Evolutionary conservation across 2,797 vertebrate genomes (phyloP).

Genomic region (Odontamblyopus lacepedii): DNA sequence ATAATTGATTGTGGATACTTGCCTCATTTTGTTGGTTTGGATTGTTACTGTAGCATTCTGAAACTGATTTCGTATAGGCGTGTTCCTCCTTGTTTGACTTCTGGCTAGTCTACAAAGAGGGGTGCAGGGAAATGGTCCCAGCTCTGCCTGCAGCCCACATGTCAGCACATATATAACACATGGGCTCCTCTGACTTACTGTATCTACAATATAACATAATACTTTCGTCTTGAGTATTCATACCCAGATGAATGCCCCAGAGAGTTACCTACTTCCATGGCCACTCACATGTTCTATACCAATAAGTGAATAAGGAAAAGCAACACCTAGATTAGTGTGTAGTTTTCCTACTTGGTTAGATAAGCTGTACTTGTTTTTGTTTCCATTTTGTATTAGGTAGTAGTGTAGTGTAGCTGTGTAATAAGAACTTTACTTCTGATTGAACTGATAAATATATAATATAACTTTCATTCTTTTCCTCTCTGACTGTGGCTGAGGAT

Average conservation of each 20-base stretch:
- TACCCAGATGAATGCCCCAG: background rate
- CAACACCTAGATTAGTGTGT: too few species aligned
- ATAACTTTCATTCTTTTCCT: slow-evolving; percentile 4
- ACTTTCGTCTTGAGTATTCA: background rate
- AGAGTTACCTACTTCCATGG: background rate
- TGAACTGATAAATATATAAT: background rate
- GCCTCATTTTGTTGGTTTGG: too few species aligned
- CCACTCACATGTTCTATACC: too few species aligned
- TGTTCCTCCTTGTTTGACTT: background rate
- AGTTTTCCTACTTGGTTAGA: too few species aligned
- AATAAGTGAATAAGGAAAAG: too few species aligned
- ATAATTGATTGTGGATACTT: background rate
- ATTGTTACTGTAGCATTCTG: background rate
- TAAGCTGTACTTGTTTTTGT: too few species aligned
- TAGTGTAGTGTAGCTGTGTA: too few species aligned
- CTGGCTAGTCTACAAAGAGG: slow-evolving; percentile 18
- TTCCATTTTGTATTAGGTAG: too few species aligned
- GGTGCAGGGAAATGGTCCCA: slow-evolving; percentile 33
- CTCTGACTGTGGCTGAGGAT: slow-evolving; percentile 2
- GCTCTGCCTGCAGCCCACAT: slow-evolving; percentile 60
- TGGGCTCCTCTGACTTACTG: slow-evolving; percentile 2
- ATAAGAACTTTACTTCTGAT: too few species aligned
- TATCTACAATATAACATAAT: background rate
- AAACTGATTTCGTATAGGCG: background rate
- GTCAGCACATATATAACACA: slow-evolving; percentile 34